Conservation (phyloP, 2,797 vertebrate species). For the Centropyge bicolor region DNA sequence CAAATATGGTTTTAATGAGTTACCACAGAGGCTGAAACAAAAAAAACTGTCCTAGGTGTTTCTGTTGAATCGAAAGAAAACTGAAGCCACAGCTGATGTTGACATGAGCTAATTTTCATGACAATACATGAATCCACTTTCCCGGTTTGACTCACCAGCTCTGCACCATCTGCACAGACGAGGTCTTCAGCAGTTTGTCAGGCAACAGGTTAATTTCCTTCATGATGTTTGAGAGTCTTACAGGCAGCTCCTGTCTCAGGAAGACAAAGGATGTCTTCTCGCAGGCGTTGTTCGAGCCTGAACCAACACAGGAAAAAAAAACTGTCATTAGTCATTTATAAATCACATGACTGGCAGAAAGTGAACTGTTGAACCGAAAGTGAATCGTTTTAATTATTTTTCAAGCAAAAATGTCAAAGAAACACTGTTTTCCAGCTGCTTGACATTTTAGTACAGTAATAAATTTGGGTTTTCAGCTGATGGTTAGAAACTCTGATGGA, state of each 20-base stretch:
- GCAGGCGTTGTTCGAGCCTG: constrained; percentile 95
- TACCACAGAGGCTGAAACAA: neutral
- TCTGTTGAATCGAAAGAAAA: neutral
- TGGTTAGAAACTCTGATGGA: no score
- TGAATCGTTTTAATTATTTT: no score
- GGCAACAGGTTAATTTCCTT: constrained; percentile 97
- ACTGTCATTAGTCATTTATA: neutral
- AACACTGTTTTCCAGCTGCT: no score
- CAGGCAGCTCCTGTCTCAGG: constrained; percentile 94
- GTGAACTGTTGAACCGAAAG: no score
- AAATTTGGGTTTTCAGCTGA: no score
- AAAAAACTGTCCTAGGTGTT: neutral
- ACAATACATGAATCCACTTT: neutral
- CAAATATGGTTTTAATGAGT: neutral
- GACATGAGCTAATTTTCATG: neutral
- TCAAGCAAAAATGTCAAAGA: no score
- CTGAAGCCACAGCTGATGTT: neutral
- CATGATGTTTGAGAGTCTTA: constrained; percentile 97
- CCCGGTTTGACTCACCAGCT: constrained; percentile 88
- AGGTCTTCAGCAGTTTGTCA: constrained; percentile 89
- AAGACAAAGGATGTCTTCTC: constrained; percentile 96
- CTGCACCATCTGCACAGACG: constrained; percentile 93
- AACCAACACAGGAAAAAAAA: neutral
- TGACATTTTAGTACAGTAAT: no score
- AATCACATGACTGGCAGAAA: no score